Percentiles rank a stretch among this genome's conserved stretches.
Conservation (phyloP, 2,113 vertebrate genomes). For the Micronisus gabar region DNA sequence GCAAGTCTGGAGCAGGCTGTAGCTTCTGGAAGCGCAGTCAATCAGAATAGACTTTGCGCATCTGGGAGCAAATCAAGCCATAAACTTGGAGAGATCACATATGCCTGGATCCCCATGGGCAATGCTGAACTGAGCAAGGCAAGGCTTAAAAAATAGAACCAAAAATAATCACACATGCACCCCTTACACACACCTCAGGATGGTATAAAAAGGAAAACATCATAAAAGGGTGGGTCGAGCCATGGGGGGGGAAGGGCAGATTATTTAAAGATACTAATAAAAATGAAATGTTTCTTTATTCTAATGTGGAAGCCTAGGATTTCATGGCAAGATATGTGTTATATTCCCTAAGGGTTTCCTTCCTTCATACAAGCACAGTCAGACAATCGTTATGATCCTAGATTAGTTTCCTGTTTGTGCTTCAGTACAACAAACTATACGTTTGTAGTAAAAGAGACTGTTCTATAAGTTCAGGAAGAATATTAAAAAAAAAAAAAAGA, state of each 20-base stretch:
- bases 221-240: accelerated
- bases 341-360: not conserved
- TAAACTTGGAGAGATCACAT: not conserved
- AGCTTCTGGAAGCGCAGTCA: not conserved
- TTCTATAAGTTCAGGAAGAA: not conserved
- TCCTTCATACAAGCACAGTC: not conserved
- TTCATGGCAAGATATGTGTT: not conserved
- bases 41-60: not conserved
- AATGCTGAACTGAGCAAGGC: not conserved
- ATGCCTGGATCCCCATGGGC: not conserved
- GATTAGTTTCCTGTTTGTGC: not conserved
- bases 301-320: not conserved
- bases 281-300: not conserved
- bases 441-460: not conserved
- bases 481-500: not conserved
- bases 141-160: not conserved
- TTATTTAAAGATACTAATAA: not conserved
- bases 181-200: not conserved
- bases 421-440: not conserved
- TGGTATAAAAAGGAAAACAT: not conserved
- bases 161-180: not conserved
- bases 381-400: not conserved
- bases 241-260: not conserved
- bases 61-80: not conserved
- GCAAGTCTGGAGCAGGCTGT: not conserved